These are phyloP conservation scores for Hirudinaria manillensis DNA, from an alignment of 2,888 invertebrate genomes.

Conservation along the genomic window DNA sequence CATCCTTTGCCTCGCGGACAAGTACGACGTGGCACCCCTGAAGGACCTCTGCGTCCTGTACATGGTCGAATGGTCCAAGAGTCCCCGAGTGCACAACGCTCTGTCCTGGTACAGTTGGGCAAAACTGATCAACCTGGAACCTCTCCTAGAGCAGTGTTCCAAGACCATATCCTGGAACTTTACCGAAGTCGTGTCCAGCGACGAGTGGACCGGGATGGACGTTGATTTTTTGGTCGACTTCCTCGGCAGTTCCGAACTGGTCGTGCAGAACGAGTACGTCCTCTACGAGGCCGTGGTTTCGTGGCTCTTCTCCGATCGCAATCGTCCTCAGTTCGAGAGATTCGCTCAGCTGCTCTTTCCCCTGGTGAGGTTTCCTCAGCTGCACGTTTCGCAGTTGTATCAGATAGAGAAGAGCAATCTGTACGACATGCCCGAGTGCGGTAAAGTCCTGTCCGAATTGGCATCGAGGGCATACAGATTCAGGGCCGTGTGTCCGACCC, in stretches of 20 bases:
- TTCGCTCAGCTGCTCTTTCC: slow-evolving; percentile 45
- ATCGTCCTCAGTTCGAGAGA: slow-evolving; percentile 39
- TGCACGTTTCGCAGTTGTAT: slow-evolving; percentile 49
- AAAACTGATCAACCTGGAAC: slow-evolving; percentile 49
- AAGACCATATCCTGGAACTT: slow-evolving; percentile 54
- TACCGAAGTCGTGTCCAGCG: slow-evolving; percentile 45
- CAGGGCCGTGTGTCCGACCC: slow-evolving; percentile 50
- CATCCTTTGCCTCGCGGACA: slow-evolving; percentile 53
- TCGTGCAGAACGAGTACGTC: slow-evolving; percentile 47
- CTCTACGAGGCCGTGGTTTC: slow-evolving; percentile 45
- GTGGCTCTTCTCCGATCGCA: slow-evolving; percentile 48
- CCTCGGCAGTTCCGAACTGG: slow-evolving; percentile 48
- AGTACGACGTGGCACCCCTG: slow-evolving; percentile 52
- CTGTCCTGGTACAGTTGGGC: slow-evolving; percentile 54
- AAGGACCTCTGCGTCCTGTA: slow-evolving; percentile 50
- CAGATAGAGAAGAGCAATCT: slow-evolving; percentile 45
- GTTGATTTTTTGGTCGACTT: slow-evolving; percentile 51
- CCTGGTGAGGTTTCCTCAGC: slow-evolving; percentile 52
- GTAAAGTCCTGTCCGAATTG: slow-evolving; percentile 43
- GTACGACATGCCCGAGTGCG: slow-evolving; percentile 39
- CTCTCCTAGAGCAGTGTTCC: slow-evolving; percentile 48
- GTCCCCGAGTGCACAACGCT: slow-evolving; percentile 51
- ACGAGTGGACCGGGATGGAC: slow-evolving; percentile 52
- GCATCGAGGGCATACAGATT: slow-evolving; percentile 52
- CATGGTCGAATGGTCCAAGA: slow-evolving; percentile 51